These are phyloP conservation scores for Portevinia maculata DNA, from an alignment of 2,888 invertebrate genomes.

Conservation along the genomic window DNA sequence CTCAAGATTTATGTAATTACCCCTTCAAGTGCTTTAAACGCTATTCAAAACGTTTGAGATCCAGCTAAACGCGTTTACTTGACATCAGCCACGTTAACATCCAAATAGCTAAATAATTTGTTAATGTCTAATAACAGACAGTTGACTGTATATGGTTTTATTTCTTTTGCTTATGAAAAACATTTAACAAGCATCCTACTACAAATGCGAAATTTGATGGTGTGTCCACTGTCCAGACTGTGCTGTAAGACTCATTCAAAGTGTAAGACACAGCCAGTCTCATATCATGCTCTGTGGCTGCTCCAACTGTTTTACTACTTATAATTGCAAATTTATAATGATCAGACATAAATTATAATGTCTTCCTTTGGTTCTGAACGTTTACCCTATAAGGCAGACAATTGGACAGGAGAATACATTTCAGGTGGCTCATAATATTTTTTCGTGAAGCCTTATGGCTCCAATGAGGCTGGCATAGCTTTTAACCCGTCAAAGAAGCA, in stretches of 20 bases:
- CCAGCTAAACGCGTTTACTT: constrained; percentile 56
- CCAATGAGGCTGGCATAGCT: constrained; percentile 39
- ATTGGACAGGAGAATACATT: constrained; percentile 74
- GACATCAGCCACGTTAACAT: constrained; percentile 51
- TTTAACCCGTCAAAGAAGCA: constrained; percentile 64
- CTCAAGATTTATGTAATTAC: constrained; percentile 66
- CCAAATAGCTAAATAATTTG: constrained; percentile 67
- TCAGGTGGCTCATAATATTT: constrained; percentile 65
- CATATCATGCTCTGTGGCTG: constrained; percentile 11
- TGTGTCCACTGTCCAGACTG: constrained; percentile 15
- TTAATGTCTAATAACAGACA: constrained; percentile 53
- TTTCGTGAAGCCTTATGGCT: constrained; percentile 40
- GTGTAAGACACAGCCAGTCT: background rate
- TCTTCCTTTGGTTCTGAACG: constrained; percentile 68
- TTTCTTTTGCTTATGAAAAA: constrained; percentile 53
- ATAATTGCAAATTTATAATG: constrained; percentile 75
- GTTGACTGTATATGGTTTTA: background rate
- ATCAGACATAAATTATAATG: constrained; percentile 75
- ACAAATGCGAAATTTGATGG: constrained; percentile 38
- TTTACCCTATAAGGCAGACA: constrained; percentile 73
- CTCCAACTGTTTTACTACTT: constrained; percentile 43
- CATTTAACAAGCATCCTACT: constrained; percentile 40
- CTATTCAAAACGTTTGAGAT: constrained; percentile 46
- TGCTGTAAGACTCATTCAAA: background rate
- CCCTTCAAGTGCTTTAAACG: constrained; percentile 42